phyloP scores from a whole-genome alignment of 2,797 vertebrate genomes.

The Peromyscus eremicus region DNA sequence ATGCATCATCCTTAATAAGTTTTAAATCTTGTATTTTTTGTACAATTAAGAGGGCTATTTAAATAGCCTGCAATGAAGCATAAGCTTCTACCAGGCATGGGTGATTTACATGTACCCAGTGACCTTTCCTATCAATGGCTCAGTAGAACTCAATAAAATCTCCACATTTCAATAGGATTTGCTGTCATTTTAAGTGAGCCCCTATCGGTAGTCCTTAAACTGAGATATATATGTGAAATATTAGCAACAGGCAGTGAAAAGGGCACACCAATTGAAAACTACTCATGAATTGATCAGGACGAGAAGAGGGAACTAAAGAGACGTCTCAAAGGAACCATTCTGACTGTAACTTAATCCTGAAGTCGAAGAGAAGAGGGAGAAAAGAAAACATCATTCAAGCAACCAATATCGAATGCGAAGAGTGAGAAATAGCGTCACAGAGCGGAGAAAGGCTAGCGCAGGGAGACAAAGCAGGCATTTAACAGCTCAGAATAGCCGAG shows the following conservation, averaged over 20 bases:
- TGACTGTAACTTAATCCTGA: constrained; percentile 86
- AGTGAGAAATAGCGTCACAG: constrained; percentile 79
- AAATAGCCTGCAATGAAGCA: neutral
- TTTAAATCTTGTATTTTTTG: constrained; percentile 9
- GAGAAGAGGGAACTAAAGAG: constrained; percentile 84
- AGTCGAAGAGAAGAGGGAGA: constrained; percentile 83
- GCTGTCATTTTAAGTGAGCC: constrained; percentile 75
- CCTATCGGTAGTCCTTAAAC: constrained; percentile 70
- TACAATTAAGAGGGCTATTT: neutral
- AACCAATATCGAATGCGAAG: constrained; percentile 79
- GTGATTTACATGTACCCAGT: constrained; percentile 63
- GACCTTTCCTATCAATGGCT: constrained; percentile 64
- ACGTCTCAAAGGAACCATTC: constrained; percentile 84
- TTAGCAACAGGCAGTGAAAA: constrained; percentile 77
- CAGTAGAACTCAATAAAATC: constrained; percentile 71
- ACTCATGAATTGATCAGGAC: constrained; percentile 84
- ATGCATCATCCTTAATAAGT: neutral
- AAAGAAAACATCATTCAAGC: constrained; percentile 85
- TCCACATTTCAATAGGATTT: constrained; percentile 67
- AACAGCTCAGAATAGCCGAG: constrained; percentile 87
- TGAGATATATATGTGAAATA: constrained; percentile 75
- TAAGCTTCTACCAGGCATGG: neutral
- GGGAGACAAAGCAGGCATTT: constrained; percentile 88
- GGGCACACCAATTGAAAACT: constrained; percentile 78
- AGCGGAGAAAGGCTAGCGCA: constrained; percentile 82